Evolutionary conservation across 2,113 vertebrate genomes (phyloP), one percentile per base, ranked within the genome.

Genomic region (Struthidea cinerea): DNA sequence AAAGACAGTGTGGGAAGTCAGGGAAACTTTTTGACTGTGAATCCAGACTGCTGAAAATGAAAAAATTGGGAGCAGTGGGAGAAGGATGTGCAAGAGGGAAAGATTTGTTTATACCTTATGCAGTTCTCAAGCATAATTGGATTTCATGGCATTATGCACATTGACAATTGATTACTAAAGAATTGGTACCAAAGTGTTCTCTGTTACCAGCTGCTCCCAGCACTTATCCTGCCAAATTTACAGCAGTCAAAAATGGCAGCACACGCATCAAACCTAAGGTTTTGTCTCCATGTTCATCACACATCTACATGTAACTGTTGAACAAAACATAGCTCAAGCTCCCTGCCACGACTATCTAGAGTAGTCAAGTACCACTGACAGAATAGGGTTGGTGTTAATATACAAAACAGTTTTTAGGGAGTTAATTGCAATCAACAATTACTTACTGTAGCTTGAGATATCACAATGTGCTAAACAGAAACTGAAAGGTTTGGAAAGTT

Each of bases 1-100:
- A 92, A 85, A 92, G 17, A 75, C 42, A 83, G 76, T 55, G 77
- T 33, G 92, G 95, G 90, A 95, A 77, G 82, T 85, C 73, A 61
- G 78, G 95, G 80, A 90, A 94, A 93, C 6, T 53, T 79, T 76
- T 49, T 18, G 71, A 47, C 61, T 83, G 39, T 53, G 41, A 59
- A 73, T 74, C 83, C 79, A 60, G 22, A 60, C 26, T 55, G 63
- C 52, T 90, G 60, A 84, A 82, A 88, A 81, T 39, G 22, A 27
- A 92, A 81, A 92, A 89, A 47, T 3, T 78, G 52, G 46, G 83
- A 73, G 39, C 60, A 86, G 49, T 49, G 22, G 61, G 30, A 90
- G 59, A 81, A 91, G 49, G 47, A 80, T 18, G 44, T 74, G 49
- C 59, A 47, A 74, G 59, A 69, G 17, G 78, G 49, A 42, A 87